These are phyloP conservation scores for Mionectes macconnelli DNA, from an alignment of 2,113 vertebrate species.

Conservation along the genomic window DNA sequence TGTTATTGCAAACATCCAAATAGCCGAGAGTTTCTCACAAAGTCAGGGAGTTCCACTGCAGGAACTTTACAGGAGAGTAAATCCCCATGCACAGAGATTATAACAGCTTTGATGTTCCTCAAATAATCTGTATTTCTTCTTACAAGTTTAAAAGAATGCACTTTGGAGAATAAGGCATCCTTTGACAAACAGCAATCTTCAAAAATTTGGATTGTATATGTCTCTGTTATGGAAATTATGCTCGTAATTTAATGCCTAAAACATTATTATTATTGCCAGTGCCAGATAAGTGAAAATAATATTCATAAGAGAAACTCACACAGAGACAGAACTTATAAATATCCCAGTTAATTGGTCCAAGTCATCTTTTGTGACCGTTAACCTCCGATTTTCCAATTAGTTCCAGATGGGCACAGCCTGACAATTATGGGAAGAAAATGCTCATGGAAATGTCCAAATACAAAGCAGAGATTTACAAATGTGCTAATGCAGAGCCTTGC, in stretches of 20 bases:
- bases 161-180: neutral
- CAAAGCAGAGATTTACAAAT: neutral
- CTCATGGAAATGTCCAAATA: neutral
- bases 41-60: neutral
- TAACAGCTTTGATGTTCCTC: conserved; percentile 33
- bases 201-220: neutral
- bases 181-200: neutral
- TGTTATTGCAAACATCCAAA: neutral
- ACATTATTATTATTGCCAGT: neutral
- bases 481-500: neutral
- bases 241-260: conserved; percentile 9
- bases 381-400: conserved; percentile 50
- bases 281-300: conserved; percentile 26
- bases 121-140: neutral
- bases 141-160: neutral
- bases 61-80: conserved; percentile 27
- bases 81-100: conserved; percentile 32
- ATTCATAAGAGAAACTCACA: neutral
- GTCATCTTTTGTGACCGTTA: conserved; percentile 43
- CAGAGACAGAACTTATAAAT: conserved; percentile 9
- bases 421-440: neutral
- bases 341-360: conserved; percentile 47
- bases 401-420: neutral
- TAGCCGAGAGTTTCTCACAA: neutral
- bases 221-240: neutral